A percentile compares a stretch with the other conserved stretches of the same genome.
Evolutionary conservation across 2,888 invertebrate species (phyloP).

Genomic region (Volucella inflata): DNA sequence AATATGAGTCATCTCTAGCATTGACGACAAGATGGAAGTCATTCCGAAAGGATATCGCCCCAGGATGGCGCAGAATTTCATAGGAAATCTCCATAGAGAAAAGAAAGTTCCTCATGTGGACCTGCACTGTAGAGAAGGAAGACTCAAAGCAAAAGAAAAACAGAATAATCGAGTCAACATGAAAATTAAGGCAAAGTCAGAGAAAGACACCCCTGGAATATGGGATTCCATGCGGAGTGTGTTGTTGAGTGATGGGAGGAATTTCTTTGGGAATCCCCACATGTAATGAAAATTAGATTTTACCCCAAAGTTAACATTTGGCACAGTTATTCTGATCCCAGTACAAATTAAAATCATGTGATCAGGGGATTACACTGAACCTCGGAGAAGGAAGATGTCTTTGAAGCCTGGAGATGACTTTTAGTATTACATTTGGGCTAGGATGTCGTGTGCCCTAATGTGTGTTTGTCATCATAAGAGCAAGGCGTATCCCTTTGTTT

Average conservation of each 20-base stretch:
- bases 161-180: constrained; percentile 49
- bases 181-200: constrained; percentile 32
- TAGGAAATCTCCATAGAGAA: constrained; percentile 38
- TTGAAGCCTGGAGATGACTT: constrained; percentile 13
- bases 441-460: constrained; percentile 8
- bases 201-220: constrained; percentile 16
- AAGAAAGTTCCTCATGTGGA: constrained; percentile 25
- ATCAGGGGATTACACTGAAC: constrained; percentile 5
- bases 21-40: constrained; percentile 1
- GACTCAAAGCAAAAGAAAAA: constrained; percentile 5
- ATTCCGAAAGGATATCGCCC: constrained; percentile 29
- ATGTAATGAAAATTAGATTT: constrained; percentile 57
- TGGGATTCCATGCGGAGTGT: constrained; percentile 12
- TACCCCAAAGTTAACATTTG: constrained; percentile 23
- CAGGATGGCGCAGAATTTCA: constrained; percentile 24
- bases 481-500: not conserved
- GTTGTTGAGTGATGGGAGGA: not conserved
- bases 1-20: constrained; percentile 41
- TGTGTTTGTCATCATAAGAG: constrained; percentile 7
- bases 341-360: constrained; percentile 50
- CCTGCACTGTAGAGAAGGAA: constrained; percentile 28
- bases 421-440: not conserved
- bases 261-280: constrained; percentile 47
- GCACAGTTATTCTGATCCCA: constrained; percentile 43
- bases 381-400: not conserved